Evolutionary conservation across 2,888 invertebrate species (phyloP), one percentile per base, ranked within the genome.

Genomic region (Drosophila borborema): DNA sequence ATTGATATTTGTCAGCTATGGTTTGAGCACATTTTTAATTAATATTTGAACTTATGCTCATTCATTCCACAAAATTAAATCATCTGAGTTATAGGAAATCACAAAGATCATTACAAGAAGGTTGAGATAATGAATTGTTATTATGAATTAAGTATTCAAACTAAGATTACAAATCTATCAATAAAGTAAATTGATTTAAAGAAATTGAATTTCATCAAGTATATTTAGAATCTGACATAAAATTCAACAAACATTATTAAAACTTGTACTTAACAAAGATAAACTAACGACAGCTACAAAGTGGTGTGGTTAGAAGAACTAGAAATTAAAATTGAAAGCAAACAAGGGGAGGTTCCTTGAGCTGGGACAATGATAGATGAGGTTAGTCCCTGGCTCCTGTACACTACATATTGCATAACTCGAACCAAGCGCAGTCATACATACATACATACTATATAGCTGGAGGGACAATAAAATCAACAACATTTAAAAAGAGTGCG

Each of bases 391-490:
- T 20, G 48, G 14, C 43, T 43, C 4, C 41, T 28, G 20, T n/a
- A 16, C 6, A 9, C 16, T 9, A 12, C 10, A n/a, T 9, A 38
- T 14, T 14, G 34, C 53, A 41, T 8, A 36, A 51, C 49, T 46
- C 43, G 31, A 55, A 80, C 68, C 61, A 77, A 71, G 68, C 61
- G 55, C 48, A 49, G 10, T 34, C 46, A 61, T 45, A 23, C 6
- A 69, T 45, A 23, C 6, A 69, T 12, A 55, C 64, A 49, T 31
- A n/a, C 9, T 28, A 3, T n/a, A n/a, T 31, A 31, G 12, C 8
- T 31, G 58, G 58, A 68, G 64, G 46, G 63, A 74, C 59, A 73
- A 69, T 74, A 62, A 77, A 77, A 77, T 69, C 59, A 69, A 77
- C 56, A 76, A 58, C 16, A 76, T 66, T 60, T 43, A 64, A 59